Percentiles rank a stretch among this genome's conserved stretches.
phyloP scores from a whole-genome alignment of 1,140 invertebrate genomes.

The Sitophilus oryzae region DNA sequence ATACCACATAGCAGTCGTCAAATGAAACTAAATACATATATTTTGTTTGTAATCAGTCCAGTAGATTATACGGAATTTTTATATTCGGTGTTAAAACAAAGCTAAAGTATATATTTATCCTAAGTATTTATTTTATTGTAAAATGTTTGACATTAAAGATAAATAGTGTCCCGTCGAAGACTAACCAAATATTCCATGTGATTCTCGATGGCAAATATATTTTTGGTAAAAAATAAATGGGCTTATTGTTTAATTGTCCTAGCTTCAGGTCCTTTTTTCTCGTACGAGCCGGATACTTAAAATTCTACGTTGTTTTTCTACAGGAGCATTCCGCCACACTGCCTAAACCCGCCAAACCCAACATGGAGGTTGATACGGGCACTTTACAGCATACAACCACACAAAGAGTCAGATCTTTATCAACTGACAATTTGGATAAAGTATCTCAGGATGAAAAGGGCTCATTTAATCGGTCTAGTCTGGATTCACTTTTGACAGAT shows the following conservation, averaged over 20 bases:
- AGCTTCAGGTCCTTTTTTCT: not conserved
- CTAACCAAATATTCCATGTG: conserved; percentile 35
- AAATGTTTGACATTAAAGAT: conserved; percentile 21
- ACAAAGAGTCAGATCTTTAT: conserved; percentile 2
- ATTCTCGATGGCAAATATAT: conserved; percentile 42
- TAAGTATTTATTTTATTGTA: conserved; percentile 28
- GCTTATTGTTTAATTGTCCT: conserved; percentile 23
- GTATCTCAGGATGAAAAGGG: not conserved
- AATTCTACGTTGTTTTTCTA: conserved; percentile 5
- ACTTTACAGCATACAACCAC: conserved; percentile 10
- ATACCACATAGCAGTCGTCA: too few species aligned
- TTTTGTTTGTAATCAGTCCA: conserved; percentile 11
- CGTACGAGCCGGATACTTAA: too few species aligned
- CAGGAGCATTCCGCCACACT: conserved; percentile 30
- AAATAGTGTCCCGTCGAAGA: conserved; percentile 20
- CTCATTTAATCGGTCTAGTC: not conserved
- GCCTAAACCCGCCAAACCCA: conserved; percentile 25
- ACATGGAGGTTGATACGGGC: conserved; percentile 20
- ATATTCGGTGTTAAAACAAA: conserved; percentile 32
- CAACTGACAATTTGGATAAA: conserved; percentile 10
- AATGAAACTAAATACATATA: conserved; percentile 1
- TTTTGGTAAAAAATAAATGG: conserved; percentile 39
- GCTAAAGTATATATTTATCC: conserved; percentile 8
- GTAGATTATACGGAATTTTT: conserved; percentile 23
- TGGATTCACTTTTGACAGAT: not conserved